A percentile compares a stretch with the other conserved stretches of the same genome.
Conservation (phyloP, 2,797 vertebrate genomes). For the Cyprinella venusta region DNA sequence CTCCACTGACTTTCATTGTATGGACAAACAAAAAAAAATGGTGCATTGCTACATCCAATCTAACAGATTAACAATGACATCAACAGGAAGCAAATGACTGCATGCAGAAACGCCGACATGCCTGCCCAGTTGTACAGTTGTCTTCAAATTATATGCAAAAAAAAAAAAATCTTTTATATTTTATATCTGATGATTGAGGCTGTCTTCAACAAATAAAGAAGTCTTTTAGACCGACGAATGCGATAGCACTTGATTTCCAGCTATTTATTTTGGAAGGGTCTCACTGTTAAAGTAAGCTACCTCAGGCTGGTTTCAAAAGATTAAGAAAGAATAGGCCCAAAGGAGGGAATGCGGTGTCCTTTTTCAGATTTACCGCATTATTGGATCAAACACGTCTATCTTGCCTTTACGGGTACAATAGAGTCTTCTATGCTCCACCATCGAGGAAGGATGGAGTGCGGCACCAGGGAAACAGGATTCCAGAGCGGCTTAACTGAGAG, state of each 20-base stretch:
- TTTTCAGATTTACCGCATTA: conserved; percentile 48
- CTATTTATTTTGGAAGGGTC: conserved; percentile 54
- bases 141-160: not conserved
- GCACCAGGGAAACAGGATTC: conserved; percentile 62
- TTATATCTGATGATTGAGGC: not conserved
- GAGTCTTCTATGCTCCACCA: conserved; percentile 62
- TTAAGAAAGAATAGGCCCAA: conserved; percentile 35
- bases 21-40: not conserved
- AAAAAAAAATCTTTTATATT: not conserved
- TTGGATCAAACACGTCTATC: conserved; percentile 65
- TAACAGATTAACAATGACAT: not conserved
- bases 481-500: conserved; percentile 40
- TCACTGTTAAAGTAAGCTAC: conserved; percentile 54
- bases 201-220: not conserved
- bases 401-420: conserved; percentile 65
- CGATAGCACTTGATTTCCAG: conserved; percentile 45
- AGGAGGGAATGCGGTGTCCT: conserved; percentile 61
- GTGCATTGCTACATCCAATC: not conserved
- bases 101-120: not conserved
- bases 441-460: conserved; percentile 27
- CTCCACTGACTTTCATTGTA: not conserved
- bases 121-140: not conserved
- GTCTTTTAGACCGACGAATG: conserved; percentile 1
- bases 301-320: not conserved
- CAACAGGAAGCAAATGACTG: not conserved